Conservation (phyloP, 2,888 invertebrate species). For the Junonia oenone region DNA sequence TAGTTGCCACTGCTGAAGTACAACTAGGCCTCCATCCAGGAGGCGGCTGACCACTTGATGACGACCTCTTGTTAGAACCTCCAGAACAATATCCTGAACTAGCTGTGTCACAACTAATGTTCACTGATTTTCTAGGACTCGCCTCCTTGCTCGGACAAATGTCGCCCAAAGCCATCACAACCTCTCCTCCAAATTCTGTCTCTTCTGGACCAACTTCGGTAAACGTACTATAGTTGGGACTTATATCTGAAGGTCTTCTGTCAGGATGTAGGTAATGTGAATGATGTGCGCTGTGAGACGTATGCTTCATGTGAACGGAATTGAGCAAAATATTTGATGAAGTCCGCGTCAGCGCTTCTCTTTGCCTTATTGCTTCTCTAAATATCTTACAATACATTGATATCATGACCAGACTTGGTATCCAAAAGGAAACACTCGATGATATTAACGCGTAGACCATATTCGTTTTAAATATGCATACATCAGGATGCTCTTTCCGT, state of each 20-base stretch:
- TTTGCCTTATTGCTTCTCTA: constrained; percentile 89
- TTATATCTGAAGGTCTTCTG: constrained; percentile 67
- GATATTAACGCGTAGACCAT: constrained; percentile 92
- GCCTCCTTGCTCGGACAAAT: constrained; percentile 71
- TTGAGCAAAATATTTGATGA: constrained; percentile 91
- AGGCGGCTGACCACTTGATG: constrained; percentile 72
- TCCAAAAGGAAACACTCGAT: constrained; percentile 95
- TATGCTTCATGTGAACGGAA: constrained; percentile 89
- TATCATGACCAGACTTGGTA: constrained; percentile 94
- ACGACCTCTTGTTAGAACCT: constrained; percentile 69
- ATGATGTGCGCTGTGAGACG: constrained; percentile 85
- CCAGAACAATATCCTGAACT: constrained; percentile 74
- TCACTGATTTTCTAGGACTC: constrained; percentile 72
- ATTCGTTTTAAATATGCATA: constrained; percentile 91
- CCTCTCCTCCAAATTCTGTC: constrained; percentile 65
- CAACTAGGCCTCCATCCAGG: constrained; percentile 80
- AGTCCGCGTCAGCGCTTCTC: constrained; percentile 90
- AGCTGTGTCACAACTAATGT: constrained; percentile 73
- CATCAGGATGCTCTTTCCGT: constrained; percentile 83
- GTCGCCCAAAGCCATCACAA: constrained; percentile 64
- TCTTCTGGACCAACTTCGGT: constrained; percentile 73
- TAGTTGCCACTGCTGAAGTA: constrained; percentile 79
- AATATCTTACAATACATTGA: constrained; percentile 93
- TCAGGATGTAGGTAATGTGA: constrained; percentile 73
- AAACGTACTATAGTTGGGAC: constrained; percentile 74